These are phyloP conservation scores for Chironomus tepperi DNA, from an alignment of 1,140 invertebrate genomes.

Conservation along the genomic window DNA sequence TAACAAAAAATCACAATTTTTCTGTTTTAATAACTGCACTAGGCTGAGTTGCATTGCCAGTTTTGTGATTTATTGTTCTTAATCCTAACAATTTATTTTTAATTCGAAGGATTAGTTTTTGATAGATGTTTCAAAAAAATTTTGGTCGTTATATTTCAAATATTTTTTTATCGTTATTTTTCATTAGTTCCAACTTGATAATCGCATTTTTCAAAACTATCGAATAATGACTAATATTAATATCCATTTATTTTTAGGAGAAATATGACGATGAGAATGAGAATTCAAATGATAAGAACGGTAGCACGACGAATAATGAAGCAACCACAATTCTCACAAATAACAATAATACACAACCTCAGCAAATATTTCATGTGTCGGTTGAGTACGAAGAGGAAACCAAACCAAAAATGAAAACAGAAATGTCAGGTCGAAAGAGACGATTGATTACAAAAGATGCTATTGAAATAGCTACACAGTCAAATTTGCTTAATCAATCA, in stretches of 20 bases:
- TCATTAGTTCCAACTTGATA: no score
- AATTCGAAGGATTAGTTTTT: no score
- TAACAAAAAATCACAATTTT: no score
- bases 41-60: no score
- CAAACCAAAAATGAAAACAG: conserved; percentile 9
- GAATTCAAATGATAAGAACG: background rate
- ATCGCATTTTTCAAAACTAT: no score
- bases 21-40: no score
- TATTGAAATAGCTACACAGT: background rate
- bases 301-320: background rate
- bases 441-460: conserved; percentile 3
- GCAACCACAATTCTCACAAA: background rate
- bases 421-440: background rate
- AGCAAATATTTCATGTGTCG: conserved; percentile 8
- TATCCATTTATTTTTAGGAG: background rate
- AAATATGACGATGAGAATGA: conserved; percentile 19
- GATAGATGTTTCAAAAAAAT: no score
- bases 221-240: no score
- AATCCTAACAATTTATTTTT: no score
- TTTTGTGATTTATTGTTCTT: no score
- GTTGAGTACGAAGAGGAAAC: conserved; percentile 15
- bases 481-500: background rate
- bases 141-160: no score
- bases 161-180: no score
- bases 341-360: background rate